phyloP scores from a whole-genome alignment of 2,888 invertebrate species.

The Deilephila porcellus region DNA sequence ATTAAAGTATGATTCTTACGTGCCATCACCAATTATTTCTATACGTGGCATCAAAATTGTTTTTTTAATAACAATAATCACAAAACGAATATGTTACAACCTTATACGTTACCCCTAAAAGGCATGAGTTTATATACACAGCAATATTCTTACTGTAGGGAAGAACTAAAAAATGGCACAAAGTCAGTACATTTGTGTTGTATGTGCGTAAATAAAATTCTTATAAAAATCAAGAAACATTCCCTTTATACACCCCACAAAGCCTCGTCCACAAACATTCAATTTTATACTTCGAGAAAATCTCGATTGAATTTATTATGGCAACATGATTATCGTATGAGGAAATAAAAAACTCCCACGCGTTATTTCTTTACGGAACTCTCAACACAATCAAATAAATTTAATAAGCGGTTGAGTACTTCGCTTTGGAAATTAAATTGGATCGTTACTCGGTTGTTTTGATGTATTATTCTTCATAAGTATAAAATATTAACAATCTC shows the following conservation, averaged over 20 bases:
- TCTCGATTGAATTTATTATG: not conserved
- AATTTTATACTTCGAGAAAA: not conserved
- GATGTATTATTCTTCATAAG: not conserved
- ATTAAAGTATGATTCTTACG: too few species aligned
- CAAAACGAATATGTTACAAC: too few species aligned
- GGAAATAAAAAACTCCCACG: not conserved
- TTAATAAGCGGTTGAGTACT: not conserved
- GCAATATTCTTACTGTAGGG: too few species aligned
- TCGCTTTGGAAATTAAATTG: slow-evolving; percentile 7
- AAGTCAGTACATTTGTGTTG: too few species aligned
- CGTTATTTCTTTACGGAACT: not conserved
- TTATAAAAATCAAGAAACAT: not conserved
- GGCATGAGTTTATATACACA: too few species aligned
- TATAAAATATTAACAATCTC: too few species aligned
- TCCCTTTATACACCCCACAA: not conserved
- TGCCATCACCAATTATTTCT: too few species aligned
- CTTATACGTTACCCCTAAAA: too few species aligned
- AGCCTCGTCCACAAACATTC: not conserved
- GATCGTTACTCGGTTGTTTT: not conserved
- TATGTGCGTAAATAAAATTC: not conserved
- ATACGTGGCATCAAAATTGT: too few species aligned
- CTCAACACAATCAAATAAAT: slow-evolving; percentile 14
- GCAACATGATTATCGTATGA: slow-evolving; percentile 11
- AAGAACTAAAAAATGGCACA: too few species aligned
- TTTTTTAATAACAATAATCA: too few species aligned